Percentiles rank a stretch among this genome's conserved stretches.
These are phyloP conservation scores for Noctua comes DNA, from an alignment of 2,888 invertebrate species.

Conservation along the genomic window DNA sequence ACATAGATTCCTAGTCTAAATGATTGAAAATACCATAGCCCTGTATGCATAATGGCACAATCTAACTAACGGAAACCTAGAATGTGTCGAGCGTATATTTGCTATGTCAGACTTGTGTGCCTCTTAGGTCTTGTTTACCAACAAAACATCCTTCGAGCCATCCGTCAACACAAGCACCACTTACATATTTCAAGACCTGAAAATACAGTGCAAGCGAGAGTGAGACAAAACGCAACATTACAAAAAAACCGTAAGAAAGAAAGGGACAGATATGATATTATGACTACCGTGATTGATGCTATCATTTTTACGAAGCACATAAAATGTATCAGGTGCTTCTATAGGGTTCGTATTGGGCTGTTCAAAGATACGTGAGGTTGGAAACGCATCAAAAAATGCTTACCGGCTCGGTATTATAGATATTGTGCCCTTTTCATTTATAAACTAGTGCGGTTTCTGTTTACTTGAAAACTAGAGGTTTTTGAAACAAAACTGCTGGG, in stretches of 20 bases:
- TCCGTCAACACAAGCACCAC: conserved; percentile 24
- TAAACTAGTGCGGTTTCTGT: conserved; percentile 36
- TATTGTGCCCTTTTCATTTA: conserved; percentile 36
- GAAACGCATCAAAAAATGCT: conserved; percentile 65
- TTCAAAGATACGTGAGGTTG: conserved; percentile 62
- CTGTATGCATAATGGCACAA: conserved; percentile 2
- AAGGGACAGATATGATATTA: conserved; percentile 32
- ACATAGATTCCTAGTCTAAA: not conserved
- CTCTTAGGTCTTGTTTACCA: conserved; percentile 29
- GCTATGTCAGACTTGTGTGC: conserved; percentile 5
- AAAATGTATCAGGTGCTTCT: conserved; percentile 64
- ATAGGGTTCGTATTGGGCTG: conserved; percentile 39
- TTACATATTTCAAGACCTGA: conserved; percentile 31
- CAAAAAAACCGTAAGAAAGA: not conserved
- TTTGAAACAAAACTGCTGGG: not conserved
- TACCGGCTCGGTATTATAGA: conserved; percentile 39
- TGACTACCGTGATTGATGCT: conserved; percentile 57
- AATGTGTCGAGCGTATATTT: conserved; percentile 12
- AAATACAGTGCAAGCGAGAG: conserved; percentile 37
- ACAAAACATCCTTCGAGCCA: conserved; percentile 21
- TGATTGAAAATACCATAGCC: not conserved
- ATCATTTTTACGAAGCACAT: conserved; percentile 59
- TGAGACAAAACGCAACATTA: conserved; percentile 10
- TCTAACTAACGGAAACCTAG: conserved; percentile 2
- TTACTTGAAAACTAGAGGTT: conserved; percentile 9